Conservation (phyloP, 2,888 invertebrate species). For the Formica aserva region DNA sequence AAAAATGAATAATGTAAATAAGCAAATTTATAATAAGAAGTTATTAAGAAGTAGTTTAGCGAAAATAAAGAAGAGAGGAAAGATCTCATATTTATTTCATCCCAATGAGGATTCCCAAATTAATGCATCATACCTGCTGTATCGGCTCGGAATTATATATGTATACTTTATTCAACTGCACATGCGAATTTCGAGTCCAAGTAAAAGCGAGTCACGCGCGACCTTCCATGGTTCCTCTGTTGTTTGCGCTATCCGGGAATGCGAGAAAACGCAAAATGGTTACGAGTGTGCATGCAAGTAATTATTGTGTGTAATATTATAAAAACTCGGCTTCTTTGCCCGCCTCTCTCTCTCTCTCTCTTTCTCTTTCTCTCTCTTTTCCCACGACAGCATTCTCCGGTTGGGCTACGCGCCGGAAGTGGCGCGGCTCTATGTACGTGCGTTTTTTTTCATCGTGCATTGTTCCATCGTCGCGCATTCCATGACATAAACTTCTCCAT, state of each 20-base stretch:
- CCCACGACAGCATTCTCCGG: constrained; percentile 64
- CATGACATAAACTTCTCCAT: constrained; percentile 60
- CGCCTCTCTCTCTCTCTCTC: constrained; percentile 35
- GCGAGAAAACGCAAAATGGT: constrained; percentile 69
- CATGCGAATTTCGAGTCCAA: not conserved
- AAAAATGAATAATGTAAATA: constrained; percentile 7
- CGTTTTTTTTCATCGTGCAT: constrained; percentile 64
- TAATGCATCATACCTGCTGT: not conserved
- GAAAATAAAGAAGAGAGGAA: not conserved
- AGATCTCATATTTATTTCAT: not conserved
- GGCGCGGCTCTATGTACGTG: constrained; percentile 20
- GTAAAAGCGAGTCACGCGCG: not conserved
- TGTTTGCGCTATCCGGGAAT: constrained; percentile 65
- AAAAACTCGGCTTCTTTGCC: constrained; percentile 63
- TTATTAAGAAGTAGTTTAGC: not conserved
- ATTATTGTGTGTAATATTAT: constrained; percentile 79
- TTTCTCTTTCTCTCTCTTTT: constrained; percentile 56
- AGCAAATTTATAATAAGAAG: constrained; percentile 4
- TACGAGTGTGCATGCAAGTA: constrained; percentile 65
- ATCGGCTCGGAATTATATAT: too few species aligned
- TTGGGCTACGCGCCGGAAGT: constrained; percentile 69
- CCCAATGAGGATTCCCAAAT: not conserved
- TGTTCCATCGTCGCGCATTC: constrained; percentile 68
- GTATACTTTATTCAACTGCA: not conserved
- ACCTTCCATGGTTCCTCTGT: not conserved